A percentile compares a stretch with the other conserved stretches of the same genome.
Evolutionary conservation across 2,797 vertebrate species (phyloP).

Genomic region (Acanthurus tractus): DNA sequence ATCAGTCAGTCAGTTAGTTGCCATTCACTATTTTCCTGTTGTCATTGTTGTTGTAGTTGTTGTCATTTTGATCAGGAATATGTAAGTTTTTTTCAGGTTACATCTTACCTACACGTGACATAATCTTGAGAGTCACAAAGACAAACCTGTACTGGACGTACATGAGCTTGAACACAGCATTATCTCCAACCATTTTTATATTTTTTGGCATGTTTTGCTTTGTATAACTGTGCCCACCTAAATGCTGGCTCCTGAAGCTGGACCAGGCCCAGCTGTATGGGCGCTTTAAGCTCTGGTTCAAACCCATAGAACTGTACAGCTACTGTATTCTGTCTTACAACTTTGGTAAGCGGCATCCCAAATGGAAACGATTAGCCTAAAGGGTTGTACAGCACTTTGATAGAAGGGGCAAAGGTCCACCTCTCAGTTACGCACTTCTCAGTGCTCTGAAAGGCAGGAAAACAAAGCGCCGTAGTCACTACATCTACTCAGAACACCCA

Average conservation of each 20-base stretch:
- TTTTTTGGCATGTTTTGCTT: too few relatives aligned
- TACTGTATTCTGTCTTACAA: slow-evolving; percentile 25
- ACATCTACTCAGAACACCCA: slow-evolving; percentile 80
- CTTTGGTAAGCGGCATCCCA: slow-evolving; percentile 37
- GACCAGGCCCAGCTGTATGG: not conserved
- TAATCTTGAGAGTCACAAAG: too few relatives aligned
- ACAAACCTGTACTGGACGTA: too few relatives aligned
- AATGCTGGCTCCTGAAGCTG: too few relatives aligned
- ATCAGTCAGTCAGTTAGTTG: not conserved
- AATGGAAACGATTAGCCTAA: slow-evolving; percentile 71
- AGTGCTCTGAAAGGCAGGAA: slow-evolving; percentile 66
- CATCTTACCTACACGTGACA: too few relatives aligned
- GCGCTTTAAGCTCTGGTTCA: not conserved
- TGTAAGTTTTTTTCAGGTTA: too few relatives aligned
- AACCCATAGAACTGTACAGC: slow-evolving; percentile 25
- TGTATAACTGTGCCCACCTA: too few relatives aligned
- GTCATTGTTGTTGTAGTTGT: not conserved
- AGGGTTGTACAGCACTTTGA: slow-evolving; percentile 70
- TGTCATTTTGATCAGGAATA: too few relatives aligned
- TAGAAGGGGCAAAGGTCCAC: slow-evolving; percentile 73
- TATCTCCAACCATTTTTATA: too few relatives aligned
- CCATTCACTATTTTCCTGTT: not conserved
- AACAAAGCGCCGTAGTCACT: slow-evolving; percentile 77
- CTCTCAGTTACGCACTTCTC: slow-evolving; percentile 76
- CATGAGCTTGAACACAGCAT: too few relatives aligned